Conservation (phyloP, 92 coral and sea anemone species). For the Parazoanthus darwini region DNA sequence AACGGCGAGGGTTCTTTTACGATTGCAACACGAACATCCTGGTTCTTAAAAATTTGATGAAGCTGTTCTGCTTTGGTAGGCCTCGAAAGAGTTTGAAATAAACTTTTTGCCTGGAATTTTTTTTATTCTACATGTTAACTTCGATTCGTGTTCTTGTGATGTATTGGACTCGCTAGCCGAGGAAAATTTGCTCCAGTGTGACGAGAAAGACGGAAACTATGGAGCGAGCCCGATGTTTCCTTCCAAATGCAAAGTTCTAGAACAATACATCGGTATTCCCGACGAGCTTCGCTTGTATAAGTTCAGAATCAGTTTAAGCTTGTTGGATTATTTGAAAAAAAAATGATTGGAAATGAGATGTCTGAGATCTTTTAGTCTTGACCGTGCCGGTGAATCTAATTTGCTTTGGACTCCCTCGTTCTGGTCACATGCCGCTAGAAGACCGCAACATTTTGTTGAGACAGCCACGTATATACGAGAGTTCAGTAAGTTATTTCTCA, state of each 20-base stretch:
- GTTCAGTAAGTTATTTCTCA: constrained; percentile 11
- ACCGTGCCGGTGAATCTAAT: neutral
- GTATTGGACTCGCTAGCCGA: neutral
- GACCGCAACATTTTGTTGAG: neutral
- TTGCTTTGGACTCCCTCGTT: neutral
- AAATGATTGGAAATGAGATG: neutral
- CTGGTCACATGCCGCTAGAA: constrained; percentile 8
- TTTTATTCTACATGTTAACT: neutral
- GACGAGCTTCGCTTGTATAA: neutral
- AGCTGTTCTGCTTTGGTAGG: neutral
- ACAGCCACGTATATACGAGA: neutral
- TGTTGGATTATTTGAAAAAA: neutral
- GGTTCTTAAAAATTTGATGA: neutral
- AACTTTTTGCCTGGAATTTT: neutral
- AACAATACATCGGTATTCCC: neutral
- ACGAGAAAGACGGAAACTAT: constrained; percentile 12
- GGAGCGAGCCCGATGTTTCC: neutral
- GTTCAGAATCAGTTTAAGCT: neutral
- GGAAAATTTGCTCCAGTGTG: constrained; percentile 12
- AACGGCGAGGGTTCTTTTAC: neutral
- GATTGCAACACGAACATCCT: constrained; percentile 7
- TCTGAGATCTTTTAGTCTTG: neutral
- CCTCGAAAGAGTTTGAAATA: neutral
- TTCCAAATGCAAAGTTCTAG: neutral
- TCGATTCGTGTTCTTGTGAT: constrained; percentile 1